Conservation (phyloP, 2,888 invertebrate genomes). For the Polymixis flavicincta region DNA sequence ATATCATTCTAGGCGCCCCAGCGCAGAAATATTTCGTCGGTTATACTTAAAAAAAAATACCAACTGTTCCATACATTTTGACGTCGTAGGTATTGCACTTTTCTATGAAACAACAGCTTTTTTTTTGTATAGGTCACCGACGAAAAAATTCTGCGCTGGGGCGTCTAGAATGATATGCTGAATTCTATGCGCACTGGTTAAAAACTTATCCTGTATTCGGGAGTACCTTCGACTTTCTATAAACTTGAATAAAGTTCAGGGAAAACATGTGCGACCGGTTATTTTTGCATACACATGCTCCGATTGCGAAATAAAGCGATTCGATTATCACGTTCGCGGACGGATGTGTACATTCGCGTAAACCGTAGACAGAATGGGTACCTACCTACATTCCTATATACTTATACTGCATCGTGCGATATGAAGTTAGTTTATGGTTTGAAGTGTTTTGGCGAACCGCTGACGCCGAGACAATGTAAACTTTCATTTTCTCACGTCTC, state of each 20-base stretch:
- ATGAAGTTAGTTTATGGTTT: conserved; percentile 6
- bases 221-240: background rate
- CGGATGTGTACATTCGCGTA: conserved; percentile 23
- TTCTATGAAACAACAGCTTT: too few species aligned
- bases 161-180: too few species aligned
- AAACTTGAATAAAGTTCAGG: conserved; percentile 47
- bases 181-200: too few species aligned
- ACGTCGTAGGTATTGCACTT: too few species aligned
- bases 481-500: background rate
- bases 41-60: too few species aligned
- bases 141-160: too few species aligned
- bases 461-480: conserved; percentile 2
- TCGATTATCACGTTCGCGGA: conserved; percentile 34
- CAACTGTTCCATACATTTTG: too few species aligned
- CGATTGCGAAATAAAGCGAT: conserved; percentile 30
- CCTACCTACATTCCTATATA: background rate
- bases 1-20: too few species aligned
- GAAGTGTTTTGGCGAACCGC: conserved; percentile 18
- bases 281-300: conserved; percentile 44
- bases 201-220: too few species aligned
- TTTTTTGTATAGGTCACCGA: too few species aligned
- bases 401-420: background rate
- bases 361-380: conserved; percentile 2
- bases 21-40: too few species aligned
- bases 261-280: conserved; percentile 33